Evolutionary conservation across 2,113 vertebrate genomes (phyloP).

Genomic region (Cyphomyrus discorhynchus): DNA sequence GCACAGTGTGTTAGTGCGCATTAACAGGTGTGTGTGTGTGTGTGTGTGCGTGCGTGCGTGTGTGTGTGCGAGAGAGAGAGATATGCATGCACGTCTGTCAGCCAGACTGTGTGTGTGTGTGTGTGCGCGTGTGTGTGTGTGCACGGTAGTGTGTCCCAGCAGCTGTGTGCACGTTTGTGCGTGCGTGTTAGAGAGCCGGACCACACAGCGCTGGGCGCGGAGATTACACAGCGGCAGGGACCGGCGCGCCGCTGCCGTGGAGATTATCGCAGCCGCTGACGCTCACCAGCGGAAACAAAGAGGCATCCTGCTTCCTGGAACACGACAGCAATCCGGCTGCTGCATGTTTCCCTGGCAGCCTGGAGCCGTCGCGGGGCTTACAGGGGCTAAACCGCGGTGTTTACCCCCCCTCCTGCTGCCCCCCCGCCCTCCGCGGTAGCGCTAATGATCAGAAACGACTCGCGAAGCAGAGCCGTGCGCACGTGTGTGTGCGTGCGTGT

Average conservation of each 20-base stretch:
- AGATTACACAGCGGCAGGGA: neutral
- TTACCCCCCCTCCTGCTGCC: neutral
- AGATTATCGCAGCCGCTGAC: constrained; percentile 39
- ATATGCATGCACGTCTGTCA: neutral
- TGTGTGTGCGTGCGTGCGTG: neutral
- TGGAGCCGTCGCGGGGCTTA: constrained; percentile 3
- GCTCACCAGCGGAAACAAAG: constrained; percentile 54
- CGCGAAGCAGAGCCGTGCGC: neutral
- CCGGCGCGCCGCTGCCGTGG: constrained; percentile 16
- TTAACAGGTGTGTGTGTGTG: neutral
- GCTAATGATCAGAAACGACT: neutral
- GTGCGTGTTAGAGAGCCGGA: neutral
- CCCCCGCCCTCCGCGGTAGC: neutral
- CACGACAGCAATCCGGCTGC: constrained; percentile 48
- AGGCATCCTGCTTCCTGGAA: constrained; percentile 62
- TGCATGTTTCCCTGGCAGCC: constrained; percentile 18
- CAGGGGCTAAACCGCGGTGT: constrained; percentile 6
- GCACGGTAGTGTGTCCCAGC: neutral
- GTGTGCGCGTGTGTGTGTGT: neutral
- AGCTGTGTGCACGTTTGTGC: neutral
- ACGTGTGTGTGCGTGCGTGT: neutral
- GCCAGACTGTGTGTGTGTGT: neutral
- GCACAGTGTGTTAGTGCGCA: too few species aligned
- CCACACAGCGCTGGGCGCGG: neutral
- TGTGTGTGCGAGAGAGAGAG: neutral